These are phyloP conservation scores for Philopotamus ludificatus DNA, from an alignment of 1,140 invertebrate species.

Conservation along the genomic window DNA sequence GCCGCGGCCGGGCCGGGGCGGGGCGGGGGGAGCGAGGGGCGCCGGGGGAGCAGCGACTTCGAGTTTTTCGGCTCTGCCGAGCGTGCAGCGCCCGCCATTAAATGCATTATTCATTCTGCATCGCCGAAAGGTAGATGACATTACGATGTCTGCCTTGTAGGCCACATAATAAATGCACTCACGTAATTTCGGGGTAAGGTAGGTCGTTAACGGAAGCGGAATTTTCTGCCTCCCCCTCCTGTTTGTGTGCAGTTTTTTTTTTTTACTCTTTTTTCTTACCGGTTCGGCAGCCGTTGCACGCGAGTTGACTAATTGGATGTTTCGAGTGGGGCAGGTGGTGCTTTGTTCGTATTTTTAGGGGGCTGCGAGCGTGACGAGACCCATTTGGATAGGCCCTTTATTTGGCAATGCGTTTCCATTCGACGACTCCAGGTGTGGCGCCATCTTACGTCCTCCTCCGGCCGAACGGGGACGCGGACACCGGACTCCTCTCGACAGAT, in stretches of 20 bases:
- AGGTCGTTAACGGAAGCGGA: conserved; percentile 25
- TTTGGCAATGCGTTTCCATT: background rate
- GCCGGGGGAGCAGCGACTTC: background rate
- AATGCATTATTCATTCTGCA: conserved; percentile 31
- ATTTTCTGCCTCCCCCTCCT: background rate
- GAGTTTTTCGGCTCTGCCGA: conserved; percentile 27
- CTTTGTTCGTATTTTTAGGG: conserved; percentile 4
- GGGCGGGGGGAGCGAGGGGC: background rate
- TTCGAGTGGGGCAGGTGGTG: conserved; percentile 10
- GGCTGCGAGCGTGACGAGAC: background rate
- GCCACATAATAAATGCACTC: conserved; percentile 14
- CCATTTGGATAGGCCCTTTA: background rate
- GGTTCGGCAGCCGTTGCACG: conserved; percentile 7
- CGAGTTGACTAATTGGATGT: conserved; percentile 9
- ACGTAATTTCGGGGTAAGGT: conserved; percentile 26
- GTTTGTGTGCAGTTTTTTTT: background rate
- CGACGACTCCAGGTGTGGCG: too few species aligned
- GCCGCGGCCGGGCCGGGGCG: background rate
- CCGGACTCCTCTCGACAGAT: too few species aligned
- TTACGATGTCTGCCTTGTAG: conserved; percentile 17
- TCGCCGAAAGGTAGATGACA: conserved; percentile 34
- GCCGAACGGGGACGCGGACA: too few species aligned
- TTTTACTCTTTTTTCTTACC: background rate
- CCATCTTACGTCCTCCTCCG: too few species aligned
- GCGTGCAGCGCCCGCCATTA: conserved; percentile 24